Conservation (phyloP, 2,797 vertebrate genomes). For the Crypturellus tataupa region DNA sequence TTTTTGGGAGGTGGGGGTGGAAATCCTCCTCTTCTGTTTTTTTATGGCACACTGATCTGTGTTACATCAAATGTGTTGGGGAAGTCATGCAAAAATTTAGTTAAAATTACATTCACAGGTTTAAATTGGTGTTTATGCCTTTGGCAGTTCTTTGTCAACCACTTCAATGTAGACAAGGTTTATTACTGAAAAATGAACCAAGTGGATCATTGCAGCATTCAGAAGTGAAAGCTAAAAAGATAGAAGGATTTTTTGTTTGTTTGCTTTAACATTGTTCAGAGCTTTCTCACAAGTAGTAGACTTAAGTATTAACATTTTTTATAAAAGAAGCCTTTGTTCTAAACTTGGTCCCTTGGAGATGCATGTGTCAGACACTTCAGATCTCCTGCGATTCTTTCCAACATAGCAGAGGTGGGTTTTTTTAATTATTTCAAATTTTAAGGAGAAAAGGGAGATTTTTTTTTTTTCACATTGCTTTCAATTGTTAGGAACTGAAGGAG, state of each 20-base stretch:
- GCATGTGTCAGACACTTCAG: neutral
- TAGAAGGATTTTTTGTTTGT: neutral
- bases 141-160: neutral
- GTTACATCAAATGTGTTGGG: neutral
- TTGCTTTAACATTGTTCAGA: neutral
- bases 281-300: neutral
- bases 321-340: slow-evolving; percentile 12
- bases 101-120: neutral
- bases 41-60: neutral
- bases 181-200: neutral
- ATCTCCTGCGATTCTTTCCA: neutral
- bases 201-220: neutral
- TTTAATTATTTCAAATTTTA: neutral
- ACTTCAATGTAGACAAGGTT: neutral
- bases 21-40: neutral
- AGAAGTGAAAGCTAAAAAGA: neutral
- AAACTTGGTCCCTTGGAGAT: neutral
- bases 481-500: neutral
- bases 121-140: neutral
- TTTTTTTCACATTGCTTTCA: neutral
- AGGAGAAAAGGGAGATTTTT: neutral
- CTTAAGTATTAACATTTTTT: neutral
- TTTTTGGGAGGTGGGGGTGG: neutral
- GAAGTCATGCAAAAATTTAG: neutral
- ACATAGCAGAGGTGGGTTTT: neutral